phyloP scores from a whole-genome alignment of 2,797 vertebrate genomes.

The Calcarius lapponicus region DNA sequence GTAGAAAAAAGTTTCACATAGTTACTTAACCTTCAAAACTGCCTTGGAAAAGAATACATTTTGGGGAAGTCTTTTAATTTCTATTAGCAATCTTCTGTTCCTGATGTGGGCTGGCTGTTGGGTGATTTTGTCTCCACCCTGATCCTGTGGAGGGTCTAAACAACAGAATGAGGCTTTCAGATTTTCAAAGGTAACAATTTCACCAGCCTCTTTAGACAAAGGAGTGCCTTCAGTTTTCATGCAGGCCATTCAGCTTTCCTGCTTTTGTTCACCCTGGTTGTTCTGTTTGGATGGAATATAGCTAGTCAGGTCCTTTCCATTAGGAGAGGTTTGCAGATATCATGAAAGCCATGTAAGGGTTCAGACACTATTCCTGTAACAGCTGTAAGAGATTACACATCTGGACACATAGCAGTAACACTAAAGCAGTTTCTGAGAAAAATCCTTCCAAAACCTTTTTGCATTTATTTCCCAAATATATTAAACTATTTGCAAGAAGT shows the following conservation, averaged over 20 bases:
- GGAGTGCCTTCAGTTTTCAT: not conserved
- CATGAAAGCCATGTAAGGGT: not conserved
- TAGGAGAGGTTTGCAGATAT: not conserved
- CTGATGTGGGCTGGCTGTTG: not conserved
- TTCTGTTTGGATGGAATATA: not conserved
- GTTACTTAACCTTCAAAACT: not conserved
- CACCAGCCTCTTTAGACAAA: not conserved
- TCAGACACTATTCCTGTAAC: not conserved
- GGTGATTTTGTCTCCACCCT: not conserved
- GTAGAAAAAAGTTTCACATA: not conserved
- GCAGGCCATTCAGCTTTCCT: not conserved
- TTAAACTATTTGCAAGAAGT: not conserved
- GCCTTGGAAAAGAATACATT: not conserved
- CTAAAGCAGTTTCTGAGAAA: conserved; percentile 15
- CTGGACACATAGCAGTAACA: not conserved
- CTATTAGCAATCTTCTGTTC: not conserved
- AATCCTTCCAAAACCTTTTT: not conserved
- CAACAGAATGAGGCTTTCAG: not conserved
- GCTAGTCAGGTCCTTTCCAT: not conserved
- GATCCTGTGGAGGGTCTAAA: not conserved
- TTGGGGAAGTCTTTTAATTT: not conserved
- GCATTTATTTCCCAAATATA: not conserved
- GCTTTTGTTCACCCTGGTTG: not conserved
- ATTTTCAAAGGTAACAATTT: not conserved
- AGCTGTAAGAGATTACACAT: not conserved